These are phyloP conservation scores for Sternarchorhynchus goeldii DNA, from an alignment of 2,797 vertebrate genomes.

Conservation along the genomic window DNA sequence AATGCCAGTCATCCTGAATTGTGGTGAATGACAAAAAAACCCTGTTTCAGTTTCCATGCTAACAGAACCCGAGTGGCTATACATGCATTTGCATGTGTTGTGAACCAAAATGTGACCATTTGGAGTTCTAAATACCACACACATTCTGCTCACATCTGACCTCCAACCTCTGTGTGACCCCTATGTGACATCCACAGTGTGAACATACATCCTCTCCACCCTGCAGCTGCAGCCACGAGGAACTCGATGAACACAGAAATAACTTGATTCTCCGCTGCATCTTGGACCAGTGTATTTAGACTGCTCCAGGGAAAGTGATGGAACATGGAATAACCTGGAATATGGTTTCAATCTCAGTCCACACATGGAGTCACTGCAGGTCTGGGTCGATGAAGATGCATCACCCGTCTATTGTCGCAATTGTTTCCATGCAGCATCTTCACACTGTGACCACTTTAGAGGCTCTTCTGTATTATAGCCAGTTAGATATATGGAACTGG, in stretches of 20 bases:
- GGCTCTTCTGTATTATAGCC: constrained; percentile 12
- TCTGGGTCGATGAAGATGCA: constrained; percentile 3
- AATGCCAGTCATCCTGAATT: not conserved
- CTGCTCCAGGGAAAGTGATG: not conserved
- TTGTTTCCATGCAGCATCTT: constrained; percentile 11
- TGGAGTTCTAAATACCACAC: not conserved
- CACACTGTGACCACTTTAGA: constrained; percentile 32
- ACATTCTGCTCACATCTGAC: not conserved
- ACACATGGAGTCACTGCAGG: no score
- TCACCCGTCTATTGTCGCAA: not conserved
- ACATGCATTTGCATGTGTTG: no score
- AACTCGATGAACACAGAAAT: not conserved
- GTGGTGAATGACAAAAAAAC: not conserved
- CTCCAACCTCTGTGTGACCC: not conserved
- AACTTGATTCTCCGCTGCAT: no score
- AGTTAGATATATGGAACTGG: constrained; percentile 32
- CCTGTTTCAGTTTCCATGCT: constrained; percentile 27
- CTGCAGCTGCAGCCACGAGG: not conserved
- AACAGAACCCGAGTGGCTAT: not conserved
- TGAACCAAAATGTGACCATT: no score
- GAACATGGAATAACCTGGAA: not conserved
- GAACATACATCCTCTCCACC: no score
- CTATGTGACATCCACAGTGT: not conserved
- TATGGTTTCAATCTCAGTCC: not conserved
- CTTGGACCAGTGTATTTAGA: not conserved